Evolutionary conservation across 2,888 invertebrate genomes (phyloP).

Genomic region (Dione vanillae): DNA sequence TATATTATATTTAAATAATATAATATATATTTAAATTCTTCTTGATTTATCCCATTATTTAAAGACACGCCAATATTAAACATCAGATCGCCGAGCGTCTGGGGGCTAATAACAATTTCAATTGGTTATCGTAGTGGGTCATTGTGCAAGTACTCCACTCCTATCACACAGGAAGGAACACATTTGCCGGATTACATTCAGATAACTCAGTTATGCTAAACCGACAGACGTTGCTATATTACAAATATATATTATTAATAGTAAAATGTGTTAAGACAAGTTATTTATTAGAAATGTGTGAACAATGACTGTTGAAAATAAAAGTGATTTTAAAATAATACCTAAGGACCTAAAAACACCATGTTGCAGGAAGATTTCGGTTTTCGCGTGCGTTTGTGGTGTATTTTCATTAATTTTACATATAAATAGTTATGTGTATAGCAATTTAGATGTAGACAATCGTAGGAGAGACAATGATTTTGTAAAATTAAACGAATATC

Average conservation of each 20-base stretch:
- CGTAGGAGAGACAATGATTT: conserved; percentile 54
- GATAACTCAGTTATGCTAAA: conserved; percentile 59
- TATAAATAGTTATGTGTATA: conserved; percentile 66
- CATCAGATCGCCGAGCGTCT: conserved; percentile 64
- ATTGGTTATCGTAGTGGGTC: conserved; percentile 71
- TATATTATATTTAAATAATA: no score
- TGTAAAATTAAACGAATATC: conserved; percentile 48
- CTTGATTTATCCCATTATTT: conserved; percentile 9
- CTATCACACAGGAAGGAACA: conserved; percentile 73
- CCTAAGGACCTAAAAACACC: conserved; percentile 51
- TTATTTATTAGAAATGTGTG: conserved; percentile 29
- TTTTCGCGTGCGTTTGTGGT: conserved; percentile 70
- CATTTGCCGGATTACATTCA: conserved; percentile 70
- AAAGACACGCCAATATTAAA: conserved; percentile 33
- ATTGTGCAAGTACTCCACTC: conserved; percentile 64
- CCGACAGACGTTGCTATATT: conserved; percentile 32
- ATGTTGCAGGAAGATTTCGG: conserved; percentile 67
- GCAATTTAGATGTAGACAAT: conserved; percentile 56
- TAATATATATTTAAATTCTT: background rate
- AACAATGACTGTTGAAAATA: conserved; percentile 44
- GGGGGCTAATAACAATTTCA: conserved; percentile 65
- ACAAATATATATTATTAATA: background rate
- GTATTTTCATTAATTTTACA: conserved; percentile 69
- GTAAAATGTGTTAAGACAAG: conserved; percentile 7
- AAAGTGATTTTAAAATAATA: conserved; percentile 39